Percentiles rank a stretch among this genome's conserved stretches.
Conservation (phyloP, 2,888 invertebrate species). For the Ptilodon capucinus region DNA sequence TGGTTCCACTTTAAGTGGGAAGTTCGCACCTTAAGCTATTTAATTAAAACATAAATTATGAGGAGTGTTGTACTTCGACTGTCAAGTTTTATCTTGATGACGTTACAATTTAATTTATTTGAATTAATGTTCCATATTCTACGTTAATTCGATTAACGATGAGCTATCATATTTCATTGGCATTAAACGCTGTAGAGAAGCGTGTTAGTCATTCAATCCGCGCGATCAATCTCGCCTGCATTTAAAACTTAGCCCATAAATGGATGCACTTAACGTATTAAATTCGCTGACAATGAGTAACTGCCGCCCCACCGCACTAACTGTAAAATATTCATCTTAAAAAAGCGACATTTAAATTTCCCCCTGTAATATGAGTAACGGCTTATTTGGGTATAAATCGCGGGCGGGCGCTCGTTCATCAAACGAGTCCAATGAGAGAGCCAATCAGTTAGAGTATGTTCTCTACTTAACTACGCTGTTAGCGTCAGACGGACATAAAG, state of each 20-base stretch:
- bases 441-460: constrained; percentile 76
- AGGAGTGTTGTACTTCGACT: too few relatives aligned
- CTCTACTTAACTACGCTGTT: constrained; percentile 48
- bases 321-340: constrained; percentile 69
- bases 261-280: constrained; percentile 74
- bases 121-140: too few relatives aligned
- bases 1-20: constrained; percentile 40
- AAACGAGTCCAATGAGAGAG: constrained; percentile 65
- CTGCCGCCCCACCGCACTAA: constrained; percentile 38
- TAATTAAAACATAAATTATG: background rate
- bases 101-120: too few relatives aligned
- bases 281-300: constrained; percentile 71
- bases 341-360: constrained; percentile 71
- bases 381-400: constrained; percentile 67
- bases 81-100: too few relatives aligned
- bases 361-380: constrained; percentile 73
- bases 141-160: too few relatives aligned
- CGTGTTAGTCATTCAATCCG: constrained; percentile 43
- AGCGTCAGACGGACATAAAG: constrained; percentile 39
- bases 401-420: constrained; percentile 54
- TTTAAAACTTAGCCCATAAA: constrained; percentile 64
- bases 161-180: too few relatives aligned
- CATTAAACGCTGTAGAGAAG: constrained; percentile 5
- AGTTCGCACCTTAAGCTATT: constrained; percentile 20
- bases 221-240: constrained; percentile 48